Conservation (phyloP, 2,113 vertebrate genomes). For the Pimephales promelas region DNA sequence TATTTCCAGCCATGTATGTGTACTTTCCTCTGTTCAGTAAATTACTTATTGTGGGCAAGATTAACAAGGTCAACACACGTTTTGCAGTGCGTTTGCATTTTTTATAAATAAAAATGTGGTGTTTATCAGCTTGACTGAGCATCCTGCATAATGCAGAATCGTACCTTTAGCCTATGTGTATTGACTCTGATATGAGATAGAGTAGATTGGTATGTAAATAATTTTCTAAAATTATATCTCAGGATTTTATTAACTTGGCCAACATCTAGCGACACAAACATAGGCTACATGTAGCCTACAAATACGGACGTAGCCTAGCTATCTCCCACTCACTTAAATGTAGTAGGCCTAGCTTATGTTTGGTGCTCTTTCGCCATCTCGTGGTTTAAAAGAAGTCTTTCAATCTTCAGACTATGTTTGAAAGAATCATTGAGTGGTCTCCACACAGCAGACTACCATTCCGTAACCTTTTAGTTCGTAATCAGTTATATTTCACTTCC, state of each 20-base stretch:
- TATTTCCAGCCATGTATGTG: too few species aligned
- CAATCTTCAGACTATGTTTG: conserved; percentile 4
- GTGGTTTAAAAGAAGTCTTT: conserved; percentile 30
- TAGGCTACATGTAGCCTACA: too few species aligned
- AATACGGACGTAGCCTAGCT: too few species aligned
- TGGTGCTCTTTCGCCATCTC: conserved; percentile 45
- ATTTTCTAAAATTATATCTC: background rate
- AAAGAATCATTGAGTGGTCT: background rate
- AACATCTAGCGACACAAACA: background rate
- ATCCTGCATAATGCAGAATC: too few species aligned
- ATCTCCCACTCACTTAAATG: too few species aligned
- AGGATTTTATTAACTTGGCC: background rate
- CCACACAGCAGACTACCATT: background rate
- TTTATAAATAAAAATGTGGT: background rate
- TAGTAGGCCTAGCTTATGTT: background rate
- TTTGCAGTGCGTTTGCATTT: background rate
- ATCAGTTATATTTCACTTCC: background rate
- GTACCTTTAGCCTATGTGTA: too few species aligned
- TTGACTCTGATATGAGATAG: too few species aligned
- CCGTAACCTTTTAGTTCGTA: background rate
- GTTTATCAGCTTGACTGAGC: too few species aligned
- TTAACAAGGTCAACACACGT: background rate
- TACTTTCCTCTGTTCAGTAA: background rate
- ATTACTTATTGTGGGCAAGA: background rate
- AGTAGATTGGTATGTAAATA: too few species aligned